Evolutionary conservation across 2,888 invertebrate species (phyloP).

Genomic region (Oscheius sp.): DNA sequence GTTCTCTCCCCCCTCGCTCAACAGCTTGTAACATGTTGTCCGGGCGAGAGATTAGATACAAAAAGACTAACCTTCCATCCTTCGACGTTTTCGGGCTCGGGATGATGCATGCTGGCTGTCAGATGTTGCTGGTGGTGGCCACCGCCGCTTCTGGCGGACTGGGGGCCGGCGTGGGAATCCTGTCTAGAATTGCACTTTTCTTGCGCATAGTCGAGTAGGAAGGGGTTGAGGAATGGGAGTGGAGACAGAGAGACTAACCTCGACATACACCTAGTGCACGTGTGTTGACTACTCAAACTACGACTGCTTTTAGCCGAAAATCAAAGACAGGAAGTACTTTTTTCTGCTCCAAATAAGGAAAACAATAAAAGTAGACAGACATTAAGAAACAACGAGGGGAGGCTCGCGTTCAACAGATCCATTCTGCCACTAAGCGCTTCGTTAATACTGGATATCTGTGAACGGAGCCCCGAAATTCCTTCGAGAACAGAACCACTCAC

Average conservation of each 20-base stretch:
- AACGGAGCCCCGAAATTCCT: not conserved
- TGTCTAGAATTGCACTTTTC: conserved; percentile 25
- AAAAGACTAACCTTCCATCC: conserved; percentile 5
- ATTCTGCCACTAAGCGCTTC: too few relatives aligned
- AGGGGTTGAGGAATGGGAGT: not conserved
- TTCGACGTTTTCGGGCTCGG: not conserved
- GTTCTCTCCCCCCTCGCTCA: not conserved
- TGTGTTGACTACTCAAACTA: too few relatives aligned
- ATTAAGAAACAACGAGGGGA: not conserved
- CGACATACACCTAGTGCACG: too few relatives aligned
- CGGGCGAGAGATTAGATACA: not conserved
- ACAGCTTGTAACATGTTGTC: conserved; percentile 20
- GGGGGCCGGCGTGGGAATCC: conserved; percentile 15
- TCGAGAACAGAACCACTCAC: not conserved
- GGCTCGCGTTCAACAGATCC: too few relatives aligned
- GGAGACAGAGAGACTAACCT: too few relatives aligned
- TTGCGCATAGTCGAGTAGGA: conserved; percentile 11
- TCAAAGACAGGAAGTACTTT: too few relatives aligned
- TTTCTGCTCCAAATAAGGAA: too few relatives aligned
- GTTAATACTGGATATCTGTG: too few relatives aligned
- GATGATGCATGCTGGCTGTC: not conserved
- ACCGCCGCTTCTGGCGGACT: not conserved
- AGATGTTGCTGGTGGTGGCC: conserved; percentile 1
- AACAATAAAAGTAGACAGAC: not conserved
- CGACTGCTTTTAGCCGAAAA: too few relatives aligned